phyloP scores from a whole-genome alignment of 2,797 vertebrate genomes.

The Sebastes matsubarae region DNA sequence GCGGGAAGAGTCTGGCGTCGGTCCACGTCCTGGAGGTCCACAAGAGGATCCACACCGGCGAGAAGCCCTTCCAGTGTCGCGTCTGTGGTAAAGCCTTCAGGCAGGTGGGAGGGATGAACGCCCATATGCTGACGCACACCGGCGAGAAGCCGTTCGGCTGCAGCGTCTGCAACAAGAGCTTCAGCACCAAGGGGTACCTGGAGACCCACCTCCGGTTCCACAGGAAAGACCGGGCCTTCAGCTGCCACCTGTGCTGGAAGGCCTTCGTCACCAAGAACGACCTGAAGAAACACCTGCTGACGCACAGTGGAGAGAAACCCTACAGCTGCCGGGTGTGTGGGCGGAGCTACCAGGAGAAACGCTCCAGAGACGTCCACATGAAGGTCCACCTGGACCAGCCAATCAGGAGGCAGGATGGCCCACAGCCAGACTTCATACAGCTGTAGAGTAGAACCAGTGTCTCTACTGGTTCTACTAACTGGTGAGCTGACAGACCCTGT shows the following conservation, averaged over 20 bases:
- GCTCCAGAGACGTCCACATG: conserved; percentile 62
- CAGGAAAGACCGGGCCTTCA: conserved; percentile 40
- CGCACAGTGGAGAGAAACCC: conserved; percentile 62
- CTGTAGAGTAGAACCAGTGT: neutral
- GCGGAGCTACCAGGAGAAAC: conserved; percentile 67
- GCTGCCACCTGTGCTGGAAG: conserved; percentile 58
- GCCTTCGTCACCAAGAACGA: conserved; percentile 68
- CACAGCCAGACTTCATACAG: neutral
- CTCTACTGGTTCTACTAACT: too few relatives aligned
- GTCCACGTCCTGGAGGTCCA: conserved; percentile 55
- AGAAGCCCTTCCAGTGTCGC: conserved; percentile 54
- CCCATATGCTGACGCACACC: conserved; percentile 50
- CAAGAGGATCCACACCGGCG: conserved; percentile 57
- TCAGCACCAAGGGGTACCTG: conserved; percentile 64
- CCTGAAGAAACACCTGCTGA: conserved; percentile 65
- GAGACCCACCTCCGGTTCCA: conserved; percentile 65
- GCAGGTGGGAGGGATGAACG: conserved; percentile 53
- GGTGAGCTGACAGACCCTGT: too few relatives aligned
- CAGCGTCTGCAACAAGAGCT: conserved; percentile 57
- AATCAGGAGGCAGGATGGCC: neutral
- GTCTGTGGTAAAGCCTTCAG: conserved; percentile 57
- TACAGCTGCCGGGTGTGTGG: conserved; percentile 55
- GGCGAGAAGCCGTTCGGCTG: conserved; percentile 67
- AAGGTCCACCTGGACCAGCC: conserved; percentile 39
- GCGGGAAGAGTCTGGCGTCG: conserved; percentile 60